Evolutionary conservation across 2,888 invertebrate species (phyloP), one percentile per base, ranked within the genome.

Genomic region (Pseudococcus jackbeardsleyi): DNA sequence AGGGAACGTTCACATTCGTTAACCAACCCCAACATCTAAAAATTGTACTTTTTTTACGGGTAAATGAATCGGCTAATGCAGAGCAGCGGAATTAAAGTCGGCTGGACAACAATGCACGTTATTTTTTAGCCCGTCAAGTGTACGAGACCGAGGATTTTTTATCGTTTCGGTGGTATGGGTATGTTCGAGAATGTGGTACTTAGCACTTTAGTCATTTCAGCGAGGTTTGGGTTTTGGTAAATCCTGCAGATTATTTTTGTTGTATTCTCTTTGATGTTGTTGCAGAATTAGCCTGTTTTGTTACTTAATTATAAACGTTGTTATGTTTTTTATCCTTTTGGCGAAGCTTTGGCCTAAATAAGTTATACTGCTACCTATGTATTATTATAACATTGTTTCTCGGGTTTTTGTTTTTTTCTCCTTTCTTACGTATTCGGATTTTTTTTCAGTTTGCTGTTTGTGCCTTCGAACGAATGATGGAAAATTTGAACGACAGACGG

Each of bases 191-290:
- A 19, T 72, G 72, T 33, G 72, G 72, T 72, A 72, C 33, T 64
- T 68, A 8, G 64, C 19, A 42, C 46, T 82, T 46, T 19, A 19
- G 46, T 82, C 12, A 82, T 82, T 82, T 82, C 33, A 19, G 11
- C 79, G 79, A 2, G 46, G 79, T 46, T 46, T 46, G 46, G 46
- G 79, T 82, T 82, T 46, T 82, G 19, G 7, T 82, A 82, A 82
- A 82, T 82, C 42, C 79, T 82, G 79, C 46, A 46, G 79, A 82
- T 82, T 82, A 82, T 82, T 82, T 82, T 82, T 82, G 79, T 46
- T 82, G 79, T 33, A 39, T 72, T 72, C 19, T 42, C 79, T 82
- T 82, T 82, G 79, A 82, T 46, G 46, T 46, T 82, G 46, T 82
- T 33, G 22, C 79, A 33, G 19, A 82, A 82, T 82, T 82, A 82